Evolutionary conservation across 1,140 invertebrate species (phyloP), one percentile per base, ranked within the genome.

Genomic region (Microplitis demolitor): DNA sequence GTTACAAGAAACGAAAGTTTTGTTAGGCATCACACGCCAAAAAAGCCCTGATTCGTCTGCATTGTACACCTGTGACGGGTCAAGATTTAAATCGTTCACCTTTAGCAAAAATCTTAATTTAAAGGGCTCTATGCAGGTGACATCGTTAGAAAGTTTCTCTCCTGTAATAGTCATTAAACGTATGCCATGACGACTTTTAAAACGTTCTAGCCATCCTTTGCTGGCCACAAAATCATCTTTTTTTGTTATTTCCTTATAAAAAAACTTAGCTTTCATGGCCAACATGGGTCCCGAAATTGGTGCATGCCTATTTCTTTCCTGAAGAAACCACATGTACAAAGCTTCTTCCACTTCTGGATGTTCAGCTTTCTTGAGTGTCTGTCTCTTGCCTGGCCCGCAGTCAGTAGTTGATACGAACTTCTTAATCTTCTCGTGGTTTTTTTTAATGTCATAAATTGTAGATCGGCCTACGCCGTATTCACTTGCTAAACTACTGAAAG

Each of bases 141-240:
- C 74, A 77, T 83, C 76, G 58, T 75, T 77, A 63, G 80, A 83
- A 66, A 82, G 76, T 80, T 81, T 83, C 71, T 80, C 80, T 70
- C 79, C 83, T 73, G 75, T 78, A 69, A 80, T 76, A 70, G 76
- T 80, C 66, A 81, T 74, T 69, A 78, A 76, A 77, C 81, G 76
- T 76, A 84, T 83, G 24, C 79, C 79, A 79, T 79, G 77, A 72
- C 84, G 77, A 71, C 70, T 79, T 79, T 84, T 82, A 54, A 82
- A 83, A 64, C 76, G 66, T 71, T 82, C 73, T 72, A 83, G 63
- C 80, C 78, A 83, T 75, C 80, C 75, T 54, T 79, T 79, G 77
- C 79, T 82, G 50, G 82, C 82, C 64, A 77, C 71, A 78, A 84
- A 84, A 73, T 84, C 76, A 69, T 79, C 78, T 79, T 80, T 82